phyloP scores from a whole-genome alignment of 2,888 invertebrate genomes.

The Tetragnatha montana region DNA sequence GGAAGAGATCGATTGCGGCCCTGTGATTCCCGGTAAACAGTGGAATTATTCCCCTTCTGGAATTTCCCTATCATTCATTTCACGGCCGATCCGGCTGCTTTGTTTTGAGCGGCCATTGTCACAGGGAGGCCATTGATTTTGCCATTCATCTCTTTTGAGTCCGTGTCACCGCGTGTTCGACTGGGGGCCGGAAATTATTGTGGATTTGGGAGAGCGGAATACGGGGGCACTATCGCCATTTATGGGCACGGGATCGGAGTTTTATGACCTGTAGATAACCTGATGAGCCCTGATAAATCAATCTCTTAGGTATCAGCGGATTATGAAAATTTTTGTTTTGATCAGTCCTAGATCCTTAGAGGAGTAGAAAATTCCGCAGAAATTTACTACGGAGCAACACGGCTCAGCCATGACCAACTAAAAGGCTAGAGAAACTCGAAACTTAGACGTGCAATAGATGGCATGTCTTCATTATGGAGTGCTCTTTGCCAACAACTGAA shows the following conservation, averaged over 20 bases:
- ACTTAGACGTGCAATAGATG: too few relatives aligned
- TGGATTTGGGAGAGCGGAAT: slow-evolving; percentile 27
- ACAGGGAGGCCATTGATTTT: slow-evolving; percentile 44
- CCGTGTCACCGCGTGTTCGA: slow-evolving; percentile 47
- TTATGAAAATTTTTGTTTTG: too few relatives aligned
- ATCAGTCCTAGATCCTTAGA: too few relatives aligned
- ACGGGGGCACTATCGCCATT: slow-evolving; percentile 12
- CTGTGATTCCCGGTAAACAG: slow-evolving; percentile 48
- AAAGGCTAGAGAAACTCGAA: too few relatives aligned
- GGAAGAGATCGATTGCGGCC: slow-evolving; percentile 28
- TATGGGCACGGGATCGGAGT: background rate
- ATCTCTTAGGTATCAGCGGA: too few relatives aligned
- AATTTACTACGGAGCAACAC: too few relatives aligned
- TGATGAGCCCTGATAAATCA: too few relatives aligned
- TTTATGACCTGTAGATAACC: background rate
- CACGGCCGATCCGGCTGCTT: slow-evolving; percentile 35
- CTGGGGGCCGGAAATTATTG: slow-evolving; percentile 54
- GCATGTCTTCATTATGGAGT: too few relatives aligned
- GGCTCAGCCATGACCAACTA: too few relatives aligned
- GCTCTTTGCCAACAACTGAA: too few relatives aligned
- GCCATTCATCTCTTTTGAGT: slow-evolving; percentile 59
- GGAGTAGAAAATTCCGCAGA: too few relatives aligned
- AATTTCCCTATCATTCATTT: slow-evolving; percentile 52
- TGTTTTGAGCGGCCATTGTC: slow-evolving; percentile 57
- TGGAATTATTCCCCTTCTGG: slow-evolving; percentile 42